Conservation (phyloP, 2,113 vertebrate genomes). For the Channa argus region DNA sequence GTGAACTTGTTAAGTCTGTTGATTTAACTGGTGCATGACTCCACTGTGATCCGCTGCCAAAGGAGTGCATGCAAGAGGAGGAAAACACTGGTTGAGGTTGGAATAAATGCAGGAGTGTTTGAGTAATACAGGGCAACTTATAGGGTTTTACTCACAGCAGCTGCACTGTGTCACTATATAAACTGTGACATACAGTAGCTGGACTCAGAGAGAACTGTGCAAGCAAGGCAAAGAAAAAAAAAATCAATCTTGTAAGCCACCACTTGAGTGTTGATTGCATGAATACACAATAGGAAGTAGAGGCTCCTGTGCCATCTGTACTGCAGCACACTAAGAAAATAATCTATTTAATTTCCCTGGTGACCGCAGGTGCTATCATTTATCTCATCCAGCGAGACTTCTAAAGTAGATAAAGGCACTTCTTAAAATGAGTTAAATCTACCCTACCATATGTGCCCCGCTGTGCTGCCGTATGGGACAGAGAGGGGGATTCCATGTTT, state of each 20-base stretch:
- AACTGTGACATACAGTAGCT: constrained; percentile 14
- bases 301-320: constrained; percentile 68
- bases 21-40: constrained; percentile 14
- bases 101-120: constrained; percentile 11
- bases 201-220: neutral
- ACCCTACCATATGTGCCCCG: constrained; percentile 60
- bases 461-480: constrained; percentile 55
- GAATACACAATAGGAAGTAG: constrained; percentile 57
- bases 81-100: neutral
- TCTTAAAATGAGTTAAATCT: constrained; percentile 72
- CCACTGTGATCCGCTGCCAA: neutral
- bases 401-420: constrained; percentile 74
- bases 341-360: constrained; percentile 78
- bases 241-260: constrained; percentile 45
- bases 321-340: constrained; percentile 67
- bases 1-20: constrained; percentile 33
- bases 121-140: neutral
- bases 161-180: constrained; percentile 15
- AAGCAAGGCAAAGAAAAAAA: constrained; percentile 3
- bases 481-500: constrained; percentile 11
- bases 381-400: constrained; percentile 74
- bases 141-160: neutral
- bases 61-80: neutral
- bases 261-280: constrained; percentile 50
- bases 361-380: constrained; percentile 75